Conservation (phyloP, 2,888 invertebrate species). For the Fabriciana adippe region DNA sequence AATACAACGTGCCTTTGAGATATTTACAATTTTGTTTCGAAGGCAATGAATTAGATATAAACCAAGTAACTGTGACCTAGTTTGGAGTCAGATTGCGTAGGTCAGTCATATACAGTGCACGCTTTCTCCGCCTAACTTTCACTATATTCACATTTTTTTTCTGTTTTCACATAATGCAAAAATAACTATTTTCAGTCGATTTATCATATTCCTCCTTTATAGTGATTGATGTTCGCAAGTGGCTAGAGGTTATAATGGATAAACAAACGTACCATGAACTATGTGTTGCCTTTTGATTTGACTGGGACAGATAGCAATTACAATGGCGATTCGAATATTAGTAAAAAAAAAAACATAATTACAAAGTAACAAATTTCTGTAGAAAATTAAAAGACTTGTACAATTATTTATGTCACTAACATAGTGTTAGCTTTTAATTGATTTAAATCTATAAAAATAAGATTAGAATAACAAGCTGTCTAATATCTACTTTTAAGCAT, state of each 20-base stretch:
- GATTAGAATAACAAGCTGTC: not conserved
- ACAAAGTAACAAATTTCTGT: too few relatives aligned
- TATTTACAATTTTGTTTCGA: conserved; percentile 26
- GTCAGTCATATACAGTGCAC: conserved; percentile 63
- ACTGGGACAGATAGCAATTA: too few relatives aligned
- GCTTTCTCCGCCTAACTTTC: conserved; percentile 75
- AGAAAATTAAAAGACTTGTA: too few relatives aligned
- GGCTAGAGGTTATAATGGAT: too few relatives aligned
- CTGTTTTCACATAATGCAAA: conserved; percentile 11
- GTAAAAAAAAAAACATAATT: too few relatives aligned
- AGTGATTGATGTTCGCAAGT: too few relatives aligned
- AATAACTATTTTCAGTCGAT: conserved; percentile 18
- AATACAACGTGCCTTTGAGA: not conserved
- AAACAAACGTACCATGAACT: too few relatives aligned
- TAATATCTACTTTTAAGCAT: conserved; percentile 35
- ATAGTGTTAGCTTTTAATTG: too few relatives aligned
- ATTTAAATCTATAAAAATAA: too few relatives aligned
- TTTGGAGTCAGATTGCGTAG: conserved; percentile 70
- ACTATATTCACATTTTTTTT: conserved; percentile 32
- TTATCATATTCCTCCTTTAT: conserved; percentile 23
- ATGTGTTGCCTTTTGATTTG: too few relatives aligned
- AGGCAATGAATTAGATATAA: conserved; percentile 29
- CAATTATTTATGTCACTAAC: too few relatives aligned
- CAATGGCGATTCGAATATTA: too few relatives aligned
- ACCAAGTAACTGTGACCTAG: conserved; percentile 60